Conservation (phyloP, 23 tunicate species). For the Botrylloides violaceus region DNA sequence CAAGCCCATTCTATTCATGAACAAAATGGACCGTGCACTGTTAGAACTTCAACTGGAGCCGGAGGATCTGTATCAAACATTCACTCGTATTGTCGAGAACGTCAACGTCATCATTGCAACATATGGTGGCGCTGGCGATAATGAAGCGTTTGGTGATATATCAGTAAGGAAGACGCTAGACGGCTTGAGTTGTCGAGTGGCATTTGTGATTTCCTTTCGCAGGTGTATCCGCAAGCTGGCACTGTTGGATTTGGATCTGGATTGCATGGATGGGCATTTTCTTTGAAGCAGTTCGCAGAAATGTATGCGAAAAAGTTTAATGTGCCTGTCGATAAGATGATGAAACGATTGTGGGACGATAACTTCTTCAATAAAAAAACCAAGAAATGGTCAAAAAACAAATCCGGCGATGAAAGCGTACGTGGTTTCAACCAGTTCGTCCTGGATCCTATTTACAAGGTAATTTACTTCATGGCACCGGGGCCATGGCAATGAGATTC, state of each 20-base stretch:
- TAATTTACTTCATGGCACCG: background rate
- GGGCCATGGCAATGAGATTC: background rate
- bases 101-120: conserved; percentile 97
- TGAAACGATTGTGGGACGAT: conserved; percentile 91
- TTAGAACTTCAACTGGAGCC: conserved; percentile 78
- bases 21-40: conserved; percentile 98
- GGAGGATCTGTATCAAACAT: conserved; percentile 91
- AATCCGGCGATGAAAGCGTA: conserved; percentile 15
- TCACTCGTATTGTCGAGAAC: conserved; percentile 88
- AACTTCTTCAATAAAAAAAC: conserved; percentile 69
- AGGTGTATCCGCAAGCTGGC: conserved; percentile 80
- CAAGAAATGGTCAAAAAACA: conserved; percentile 77
- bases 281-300: conserved; percentile 93
- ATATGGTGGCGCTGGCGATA: conserved; percentile 28
- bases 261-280: conserved; percentile 97
- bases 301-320: conserved; percentile 83
- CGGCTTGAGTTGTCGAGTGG: background rate
- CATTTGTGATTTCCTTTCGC: background rate
- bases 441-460: conserved; percentile 85
- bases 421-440: conserved; percentile 70
- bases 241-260: conserved; percentile 99
- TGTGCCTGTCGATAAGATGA: conserved; percentile 59
- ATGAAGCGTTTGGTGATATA: conserved; percentile 7
- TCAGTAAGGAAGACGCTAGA: background rate
- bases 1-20: conserved; percentile 96